Evolutionary conservation across 2,888 invertebrate genomes (phyloP).

Genomic region (Macrosiphum euphorbiae): DNA sequence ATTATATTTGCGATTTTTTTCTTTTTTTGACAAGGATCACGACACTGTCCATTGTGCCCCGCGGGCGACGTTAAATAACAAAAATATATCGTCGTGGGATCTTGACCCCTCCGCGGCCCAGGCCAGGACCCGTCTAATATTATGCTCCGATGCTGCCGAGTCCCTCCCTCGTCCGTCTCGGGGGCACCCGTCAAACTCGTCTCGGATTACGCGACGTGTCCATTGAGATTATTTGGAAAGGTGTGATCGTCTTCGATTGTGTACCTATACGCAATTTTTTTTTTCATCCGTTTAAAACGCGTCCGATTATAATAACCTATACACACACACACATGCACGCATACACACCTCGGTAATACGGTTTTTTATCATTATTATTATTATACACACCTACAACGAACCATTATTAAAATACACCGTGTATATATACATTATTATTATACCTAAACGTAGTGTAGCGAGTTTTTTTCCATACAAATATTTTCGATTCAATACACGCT

Average conservation of each 20-base stretch:
- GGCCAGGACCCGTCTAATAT: constrained; percentile 19
- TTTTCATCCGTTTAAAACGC: constrained; percentile 64
- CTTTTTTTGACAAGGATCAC: constrained; percentile 50
- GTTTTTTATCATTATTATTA: constrained; percentile 43
- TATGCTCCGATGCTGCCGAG: background rate
- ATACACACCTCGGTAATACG: background rate
- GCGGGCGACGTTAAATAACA: constrained; percentile 55
- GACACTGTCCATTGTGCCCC: constrained; percentile 59
- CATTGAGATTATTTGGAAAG: constrained; percentile 62
- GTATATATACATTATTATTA: background rate
- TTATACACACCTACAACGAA: constrained; percentile 14
- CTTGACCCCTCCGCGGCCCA: constrained; percentile 53
- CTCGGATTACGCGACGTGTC: constrained; percentile 61
- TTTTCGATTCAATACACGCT: background rate
- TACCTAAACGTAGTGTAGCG: background rate
- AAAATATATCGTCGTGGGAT: constrained; percentile 63
- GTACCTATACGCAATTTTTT: constrained; percentile 46
- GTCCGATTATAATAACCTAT: constrained; percentile 40
- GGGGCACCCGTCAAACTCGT: constrained; percentile 49
- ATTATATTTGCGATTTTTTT: constrained; percentile 56
- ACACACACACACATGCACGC: background rate
- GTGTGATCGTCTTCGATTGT: constrained; percentile 61
- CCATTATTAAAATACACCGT: constrained; percentile 42
- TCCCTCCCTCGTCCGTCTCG: background rate
- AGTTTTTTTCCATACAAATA: constrained; percentile 36